These are phyloP conservation scores for Blastobasis adustella DNA, from an alignment of 2,888 invertebrate genomes.

Conservation along the genomic window DNA sequence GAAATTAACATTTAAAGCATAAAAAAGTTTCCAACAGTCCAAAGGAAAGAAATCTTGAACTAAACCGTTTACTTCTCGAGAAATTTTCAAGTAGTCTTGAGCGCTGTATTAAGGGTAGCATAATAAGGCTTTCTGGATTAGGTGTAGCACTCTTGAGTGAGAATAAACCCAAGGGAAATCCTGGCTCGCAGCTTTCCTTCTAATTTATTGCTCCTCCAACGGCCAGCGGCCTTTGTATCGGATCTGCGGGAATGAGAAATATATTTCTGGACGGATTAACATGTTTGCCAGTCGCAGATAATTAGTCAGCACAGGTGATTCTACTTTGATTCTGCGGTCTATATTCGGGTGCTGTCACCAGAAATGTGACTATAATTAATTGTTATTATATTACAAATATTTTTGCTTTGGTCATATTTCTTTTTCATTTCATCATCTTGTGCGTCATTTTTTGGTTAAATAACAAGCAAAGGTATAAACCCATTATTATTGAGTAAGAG, in stretches of 20 bases:
- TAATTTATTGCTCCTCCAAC: conserved; percentile 70
- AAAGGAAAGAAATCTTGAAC: conserved; percentile 34
- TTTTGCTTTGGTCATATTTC: not conserved
- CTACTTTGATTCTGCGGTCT: conserved; percentile 11
- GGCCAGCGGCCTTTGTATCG: conserved; percentile 71
- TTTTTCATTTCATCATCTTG: too few species aligned
- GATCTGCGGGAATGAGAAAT: conserved; percentile 64
- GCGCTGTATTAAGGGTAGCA: conserved; percentile 71
- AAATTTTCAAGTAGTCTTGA: conserved; percentile 73
- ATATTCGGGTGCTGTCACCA: not conserved
- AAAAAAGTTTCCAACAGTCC: conserved; percentile 24
- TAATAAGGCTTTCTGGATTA: conserved; percentile 75
- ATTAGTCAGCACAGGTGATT: conserved; percentile 49
- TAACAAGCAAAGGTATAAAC: too few species aligned
- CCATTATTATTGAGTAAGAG: too few species aligned
- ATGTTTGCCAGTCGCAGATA: conserved; percentile 55
- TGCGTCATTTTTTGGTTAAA: too few species aligned
- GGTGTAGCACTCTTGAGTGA: conserved; percentile 71
- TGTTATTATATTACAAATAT: not conserved
- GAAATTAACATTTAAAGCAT: conserved; percentile 4
- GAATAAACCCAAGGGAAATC: conserved; percentile 74
- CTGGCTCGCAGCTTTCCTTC: conserved; percentile 70
- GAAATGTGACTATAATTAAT: not conserved
- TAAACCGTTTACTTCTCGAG: conserved; percentile 58
- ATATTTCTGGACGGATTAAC: conserved; percentile 69